Evolutionary conservation across 2,113 vertebrate genomes (phyloP), one percentile per base, ranked within the genome.

Genomic region (Aythya baeri): DNA sequence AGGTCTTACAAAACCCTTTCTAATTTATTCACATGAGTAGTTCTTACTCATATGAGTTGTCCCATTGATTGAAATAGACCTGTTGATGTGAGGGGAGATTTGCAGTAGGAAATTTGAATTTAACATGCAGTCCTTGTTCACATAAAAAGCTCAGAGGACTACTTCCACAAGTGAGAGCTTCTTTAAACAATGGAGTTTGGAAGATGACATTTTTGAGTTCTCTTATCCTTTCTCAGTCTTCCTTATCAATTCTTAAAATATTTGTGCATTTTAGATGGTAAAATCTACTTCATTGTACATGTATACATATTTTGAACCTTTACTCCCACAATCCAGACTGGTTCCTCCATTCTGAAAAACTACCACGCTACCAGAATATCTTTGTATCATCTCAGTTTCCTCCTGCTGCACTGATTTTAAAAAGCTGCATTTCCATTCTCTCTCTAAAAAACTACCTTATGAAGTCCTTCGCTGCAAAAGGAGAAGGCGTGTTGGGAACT

Each of bases 11-110:
- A 95, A 97, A 94, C 14, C 41, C 78, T 90, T 90, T 49, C 59
- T 81, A 92, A 93, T 97, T 96, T 96, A 91, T 97, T 91, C 95
- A 94, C 85, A 91, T 94, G 92, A 96, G 92, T 95, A 93, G 77
- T 71, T 97, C 84, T 92, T 95, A 94, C 70, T 91, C 92, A 86
- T 43, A 43, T 1, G 31, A 86, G 31, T 73, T 87, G 55, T 94
- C 67, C 72, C 83, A 75, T 26, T 88, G 82, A 89, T 73, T 85
- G 83, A 74, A 77, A 75, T 2, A 73, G 71, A 86, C 31, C 59
- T 83, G 49, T 18, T 80, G 83, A 70, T 78, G 57, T 80, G 61
- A 91, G 29, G 36, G 90, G 68, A 86, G 26, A 32, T 93, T 86
- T 93, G 62, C n/a, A 79, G 62, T 3, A 29, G n/a, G 36, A 80